Evolutionary conservation across 23 tunicate genomes (phyloP).

Genomic region (Trididemnum nubilum): DNA sequence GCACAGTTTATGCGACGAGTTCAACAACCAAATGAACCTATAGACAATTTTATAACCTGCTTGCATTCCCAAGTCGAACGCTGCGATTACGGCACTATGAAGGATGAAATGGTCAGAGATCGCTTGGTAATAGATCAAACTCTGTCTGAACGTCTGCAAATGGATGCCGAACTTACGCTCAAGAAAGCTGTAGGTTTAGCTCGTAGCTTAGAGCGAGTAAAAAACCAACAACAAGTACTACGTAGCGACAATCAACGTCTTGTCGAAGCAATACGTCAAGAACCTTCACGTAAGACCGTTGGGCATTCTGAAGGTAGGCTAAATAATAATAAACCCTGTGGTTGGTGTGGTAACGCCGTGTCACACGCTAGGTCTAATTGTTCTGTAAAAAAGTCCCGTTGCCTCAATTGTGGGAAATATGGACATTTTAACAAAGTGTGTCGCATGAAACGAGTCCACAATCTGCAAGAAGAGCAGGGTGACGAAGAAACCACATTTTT

Average conservation of each 20-base stretch:
- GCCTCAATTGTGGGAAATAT: background rate
- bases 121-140: constrained; percentile 1
- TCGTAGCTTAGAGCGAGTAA: background rate
- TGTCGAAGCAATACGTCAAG: background rate
- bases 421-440: background rate
- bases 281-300: background rate
- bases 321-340: background rate
- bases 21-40: constrained; percentile 3
- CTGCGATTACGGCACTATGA: constrained; percentile 5
- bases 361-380: background rate
- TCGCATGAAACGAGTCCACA: background rate
- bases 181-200: constrained; percentile 17
- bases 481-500: background rate
- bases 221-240: constrained; percentile 8
- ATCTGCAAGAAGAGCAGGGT: background rate
- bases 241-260: background rate
- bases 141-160: constrained; percentile 22
- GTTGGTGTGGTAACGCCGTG: background rate
- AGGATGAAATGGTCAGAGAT: constrained; percentile 22
- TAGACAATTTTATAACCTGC: constrained; percentile 1
- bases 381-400: background rate
- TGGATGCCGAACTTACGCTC: constrained; percentile 24
- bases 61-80: background rate
- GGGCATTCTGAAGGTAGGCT: background rate
- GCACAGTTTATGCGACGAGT: constrained; percentile 20